Percentiles rank a stretch among this genome's conserved stretches.
These are phyloP conservation scores for Bombus difficillimus DNA, from an alignment of 1,140 invertebrate species.

Conservation along the genomic window DNA sequence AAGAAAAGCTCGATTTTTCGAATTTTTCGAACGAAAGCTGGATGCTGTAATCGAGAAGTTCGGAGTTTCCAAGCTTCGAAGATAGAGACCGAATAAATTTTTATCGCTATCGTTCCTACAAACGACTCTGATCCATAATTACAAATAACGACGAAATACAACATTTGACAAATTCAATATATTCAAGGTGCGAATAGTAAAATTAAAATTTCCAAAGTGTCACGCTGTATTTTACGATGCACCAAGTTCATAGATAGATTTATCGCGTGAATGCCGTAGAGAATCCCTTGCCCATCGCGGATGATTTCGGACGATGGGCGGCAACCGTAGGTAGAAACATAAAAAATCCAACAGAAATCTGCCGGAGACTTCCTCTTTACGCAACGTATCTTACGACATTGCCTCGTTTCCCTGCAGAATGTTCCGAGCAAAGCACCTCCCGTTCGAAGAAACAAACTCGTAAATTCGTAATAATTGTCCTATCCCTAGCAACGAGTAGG, in stretches of 20 bases:
- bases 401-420: not conserved
- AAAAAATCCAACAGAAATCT: not conserved
- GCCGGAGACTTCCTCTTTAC: not conserved
- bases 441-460: not conserved
- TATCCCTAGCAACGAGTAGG: too few species aligned
- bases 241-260: not conserved
- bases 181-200: not conserved
- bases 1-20: not conserved
- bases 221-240: not conserved
- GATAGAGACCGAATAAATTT: too few species aligned
- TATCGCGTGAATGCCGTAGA: not conserved
- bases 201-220: not conserved
- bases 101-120: too few species aligned
- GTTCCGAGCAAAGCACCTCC: not conserved
- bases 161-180: too few species aligned
- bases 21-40: not conserved
- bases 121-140: too few species aligned
- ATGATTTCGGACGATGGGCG: accelerated
- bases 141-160: too few species aligned
- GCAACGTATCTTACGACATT: not conserved
- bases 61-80: too few species aligned
- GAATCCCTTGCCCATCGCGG: accelerated
- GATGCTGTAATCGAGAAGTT: too few species aligned
- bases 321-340: not conserved
- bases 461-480: conserved; percentile 3